phyloP scores from a whole-genome alignment of 2,888 invertebrate species.

The Lasioglossum villosulum region DNA sequence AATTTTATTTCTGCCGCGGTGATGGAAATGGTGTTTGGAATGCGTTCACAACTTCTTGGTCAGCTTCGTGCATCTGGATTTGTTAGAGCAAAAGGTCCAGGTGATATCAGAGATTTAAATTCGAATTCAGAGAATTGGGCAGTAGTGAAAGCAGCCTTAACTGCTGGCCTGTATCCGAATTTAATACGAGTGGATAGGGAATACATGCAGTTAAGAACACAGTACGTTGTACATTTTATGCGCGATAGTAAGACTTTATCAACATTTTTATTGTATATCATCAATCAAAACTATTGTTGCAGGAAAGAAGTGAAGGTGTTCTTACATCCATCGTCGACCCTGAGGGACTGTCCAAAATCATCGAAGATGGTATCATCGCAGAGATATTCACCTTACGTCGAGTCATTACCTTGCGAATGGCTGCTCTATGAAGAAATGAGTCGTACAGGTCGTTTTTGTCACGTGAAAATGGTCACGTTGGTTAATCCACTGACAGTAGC shows the following conservation, averaged over 20 bases:
- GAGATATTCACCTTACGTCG: slow-evolving; percentile 82
- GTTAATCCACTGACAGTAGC: slow-evolving; percentile 93
- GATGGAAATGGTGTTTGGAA: slow-evolving; percentile 96
- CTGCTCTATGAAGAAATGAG: slow-evolving; percentile 94
- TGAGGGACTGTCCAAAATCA: slow-evolving; percentile 84
- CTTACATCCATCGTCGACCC: slow-evolving; percentile 88
- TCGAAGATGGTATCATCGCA: slow-evolving; percentile 78
- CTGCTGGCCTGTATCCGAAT: slow-evolving; percentile 96
- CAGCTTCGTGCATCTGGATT: slow-evolving; percentile 92
- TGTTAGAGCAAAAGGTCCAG: slow-evolving; percentile 87
- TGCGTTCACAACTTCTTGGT: slow-evolving; percentile 92
- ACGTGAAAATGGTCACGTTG: slow-evolving; percentile 92
- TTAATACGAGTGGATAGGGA: slow-evolving; percentile 90
- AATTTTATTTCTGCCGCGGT: slow-evolving; percentile 92
- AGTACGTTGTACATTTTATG: slow-evolving; percentile 83
- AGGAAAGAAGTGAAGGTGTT: slow-evolving; percentile 88
- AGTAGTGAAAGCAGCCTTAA: slow-evolving; percentile 94
- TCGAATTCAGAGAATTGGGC: slow-evolving; percentile 94
- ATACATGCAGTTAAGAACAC: slow-evolving; percentile 87
- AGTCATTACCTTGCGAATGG: slow-evolving; percentile 91
- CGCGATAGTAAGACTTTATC: neutral
- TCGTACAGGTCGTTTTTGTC: slow-evolving; percentile 88
- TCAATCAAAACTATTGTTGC: slow-evolving; percentile 56
- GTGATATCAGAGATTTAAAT: slow-evolving; percentile 92
- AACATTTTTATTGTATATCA: neutral